Evolutionary conservation across 1,140 invertebrate species (phyloP).

Genomic region (Araneus ventricosus): DNA sequence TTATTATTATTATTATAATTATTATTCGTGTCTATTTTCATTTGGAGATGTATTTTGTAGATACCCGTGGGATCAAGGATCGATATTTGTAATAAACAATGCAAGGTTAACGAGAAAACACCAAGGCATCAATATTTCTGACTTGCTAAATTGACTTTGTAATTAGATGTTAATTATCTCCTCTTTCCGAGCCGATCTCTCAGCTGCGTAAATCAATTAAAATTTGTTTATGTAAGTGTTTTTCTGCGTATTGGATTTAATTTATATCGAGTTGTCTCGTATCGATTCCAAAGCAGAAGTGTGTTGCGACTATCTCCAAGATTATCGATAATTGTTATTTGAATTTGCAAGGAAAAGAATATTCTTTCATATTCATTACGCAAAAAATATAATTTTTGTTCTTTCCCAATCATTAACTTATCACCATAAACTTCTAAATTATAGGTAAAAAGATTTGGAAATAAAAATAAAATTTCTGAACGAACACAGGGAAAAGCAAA

Average conservation of each 20-base stretch:
- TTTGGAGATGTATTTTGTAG: background rate
- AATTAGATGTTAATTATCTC: conserved; percentile 46
- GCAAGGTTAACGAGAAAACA: background rate
- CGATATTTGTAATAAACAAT: background rate
- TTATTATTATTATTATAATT: background rate
- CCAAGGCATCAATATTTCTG: background rate
- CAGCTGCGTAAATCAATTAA: background rate
- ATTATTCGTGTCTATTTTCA: background rate
- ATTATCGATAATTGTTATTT: too few species aligned
- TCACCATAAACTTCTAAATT: too few species aligned
- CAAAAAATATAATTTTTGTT: too few species aligned
- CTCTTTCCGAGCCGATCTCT: background rate
- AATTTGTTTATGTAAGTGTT: background rate
- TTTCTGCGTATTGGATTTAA: background rate
- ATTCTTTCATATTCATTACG: too few species aligned
- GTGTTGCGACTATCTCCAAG: too few species aligned
- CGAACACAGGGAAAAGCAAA: too few species aligned
- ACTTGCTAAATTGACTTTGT: conserved; percentile 50
- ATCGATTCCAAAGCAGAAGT: too few species aligned
- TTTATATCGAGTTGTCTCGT: background rate
- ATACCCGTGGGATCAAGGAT: background rate
- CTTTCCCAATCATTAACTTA: too few species aligned
- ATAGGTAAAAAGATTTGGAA: too few species aligned
- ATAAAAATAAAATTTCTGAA: too few species aligned
- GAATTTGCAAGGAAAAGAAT: too few species aligned